Conservation (phyloP, 2,797 vertebrate genomes). For the Falco berigora region DNA sequence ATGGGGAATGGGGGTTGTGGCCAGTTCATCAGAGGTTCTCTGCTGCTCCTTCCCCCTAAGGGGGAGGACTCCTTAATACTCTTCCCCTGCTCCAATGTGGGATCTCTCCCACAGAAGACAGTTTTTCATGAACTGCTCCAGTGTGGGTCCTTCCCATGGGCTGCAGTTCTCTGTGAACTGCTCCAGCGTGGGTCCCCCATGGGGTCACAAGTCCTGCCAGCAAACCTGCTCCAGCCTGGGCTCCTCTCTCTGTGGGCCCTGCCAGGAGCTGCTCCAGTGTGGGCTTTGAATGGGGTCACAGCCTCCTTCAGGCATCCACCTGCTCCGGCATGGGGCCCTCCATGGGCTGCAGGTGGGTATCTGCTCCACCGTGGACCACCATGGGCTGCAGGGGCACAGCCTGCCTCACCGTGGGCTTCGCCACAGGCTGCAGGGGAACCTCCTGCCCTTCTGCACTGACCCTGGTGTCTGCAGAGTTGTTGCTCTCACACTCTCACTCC, state of each 20-base stretch:
- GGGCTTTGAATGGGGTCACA: too few species aligned
- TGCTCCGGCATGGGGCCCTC: too few species aligned
- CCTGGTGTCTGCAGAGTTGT: too few species aligned
- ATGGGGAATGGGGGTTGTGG: not conserved
- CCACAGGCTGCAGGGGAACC: too few species aligned
- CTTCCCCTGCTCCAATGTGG: not conserved
- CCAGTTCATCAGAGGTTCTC: not conserved
- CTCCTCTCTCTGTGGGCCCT: not conserved
- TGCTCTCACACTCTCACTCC: too few species aligned
- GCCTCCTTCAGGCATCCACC: too few species aligned
- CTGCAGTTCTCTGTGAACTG: not conserved
- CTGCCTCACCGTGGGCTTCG: too few species aligned
- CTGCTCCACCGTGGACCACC: not conserved
- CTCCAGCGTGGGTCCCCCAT: not conserved
- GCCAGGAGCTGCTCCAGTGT: not conserved
- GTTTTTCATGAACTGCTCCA: not conserved
- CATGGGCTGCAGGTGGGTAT: not conserved
- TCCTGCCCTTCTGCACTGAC: too few species aligned
- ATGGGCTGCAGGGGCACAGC: too few species aligned
- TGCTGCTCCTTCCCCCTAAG: not conserved
- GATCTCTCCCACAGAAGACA: not conserved
- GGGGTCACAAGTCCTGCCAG: not conserved
- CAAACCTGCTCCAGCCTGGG: not conserved
- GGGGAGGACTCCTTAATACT: not conserved
- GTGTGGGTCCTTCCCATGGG: not conserved